These are phyloP conservation scores for Poecilus cupreus DNA, from an alignment of 2,888 invertebrate species.

Conservation along the genomic window DNA sequence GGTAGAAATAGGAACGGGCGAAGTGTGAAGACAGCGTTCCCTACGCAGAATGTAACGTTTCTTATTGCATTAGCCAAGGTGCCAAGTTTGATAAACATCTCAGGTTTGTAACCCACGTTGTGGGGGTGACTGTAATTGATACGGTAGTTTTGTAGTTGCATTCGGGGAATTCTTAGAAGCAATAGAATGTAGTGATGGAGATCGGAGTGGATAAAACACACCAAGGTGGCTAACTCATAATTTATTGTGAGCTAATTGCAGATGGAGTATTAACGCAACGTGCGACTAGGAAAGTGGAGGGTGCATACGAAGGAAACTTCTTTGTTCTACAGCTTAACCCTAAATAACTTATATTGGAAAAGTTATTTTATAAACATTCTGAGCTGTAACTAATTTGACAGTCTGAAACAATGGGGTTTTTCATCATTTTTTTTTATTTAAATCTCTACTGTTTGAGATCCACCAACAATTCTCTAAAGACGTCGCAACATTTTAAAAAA, in stretches of 20 bases:
- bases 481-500: too few relatives aligned
- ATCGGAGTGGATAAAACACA: constrained; percentile 26
- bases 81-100: constrained; percentile 48
- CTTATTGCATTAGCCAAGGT: constrained; percentile 38
- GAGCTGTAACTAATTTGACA: too few relatives aligned
- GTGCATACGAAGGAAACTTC: too few relatives aligned
- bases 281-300: background rate
- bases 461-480: too few relatives aligned
- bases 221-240: constrained; percentile 4
- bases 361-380: too few relatives aligned
- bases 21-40: too few relatives aligned
- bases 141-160: constrained; percentile 27
- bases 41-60: constrained; percentile 12
- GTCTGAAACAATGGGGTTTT: too few relatives aligned
- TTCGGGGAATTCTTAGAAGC: constrained; percentile 39
- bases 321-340: too few relatives aligned
- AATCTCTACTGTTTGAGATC: too few relatives aligned
- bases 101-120: background rate
- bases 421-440: too few relatives aligned
- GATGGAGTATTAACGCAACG: background rate
- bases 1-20: too few relatives aligned
- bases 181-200: constrained; percentile 29
- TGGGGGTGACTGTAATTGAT: constrained; percentile 42
- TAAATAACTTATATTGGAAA: too few relatives aligned
- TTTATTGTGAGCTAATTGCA: constrained; percentile 20